These are phyloP conservation scores for Sinosuthora webbiana DNA, from an alignment of 2,113 vertebrate species.

Conservation along the genomic window DNA sequence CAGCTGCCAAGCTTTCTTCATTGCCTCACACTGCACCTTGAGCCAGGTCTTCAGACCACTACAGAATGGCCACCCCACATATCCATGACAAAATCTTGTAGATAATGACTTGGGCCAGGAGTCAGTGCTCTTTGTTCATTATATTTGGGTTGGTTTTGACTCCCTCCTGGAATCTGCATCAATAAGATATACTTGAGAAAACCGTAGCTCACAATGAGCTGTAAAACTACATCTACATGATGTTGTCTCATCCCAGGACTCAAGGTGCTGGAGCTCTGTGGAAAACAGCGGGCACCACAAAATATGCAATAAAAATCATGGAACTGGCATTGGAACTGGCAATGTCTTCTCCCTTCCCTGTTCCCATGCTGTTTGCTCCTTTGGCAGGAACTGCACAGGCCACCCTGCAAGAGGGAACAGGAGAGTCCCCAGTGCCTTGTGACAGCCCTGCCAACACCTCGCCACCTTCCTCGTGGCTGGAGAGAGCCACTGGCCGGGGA, in stretches of 20 bases:
- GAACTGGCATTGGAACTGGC: not conserved
- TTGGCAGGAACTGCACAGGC: not conserved
- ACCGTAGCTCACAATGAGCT: not conserved
- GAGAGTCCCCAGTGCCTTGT: not conserved
- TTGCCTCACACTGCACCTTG: fast-evolving
- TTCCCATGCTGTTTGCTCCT: not conserved
- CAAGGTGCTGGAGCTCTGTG: not conserved
- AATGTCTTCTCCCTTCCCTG: fast-evolving
- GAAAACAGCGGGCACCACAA: not conserved
- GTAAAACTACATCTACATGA: not conserved
- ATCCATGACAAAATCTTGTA: not conserved
- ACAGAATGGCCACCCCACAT: fast-evolving
- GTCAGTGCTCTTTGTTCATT: fast-evolving
- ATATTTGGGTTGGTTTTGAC: not conserved
- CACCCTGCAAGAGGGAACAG: not conserved
- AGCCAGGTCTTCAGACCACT: not conserved
- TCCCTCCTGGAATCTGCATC: not conserved
- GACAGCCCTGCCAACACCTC: not conserved
- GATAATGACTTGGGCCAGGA: not conserved
- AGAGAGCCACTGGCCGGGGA: not conserved
- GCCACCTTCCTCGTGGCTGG: not conserved
- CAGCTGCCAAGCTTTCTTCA: not conserved
- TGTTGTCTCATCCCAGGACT: not conserved
- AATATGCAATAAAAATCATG: not conserved
- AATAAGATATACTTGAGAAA: not conserved